Conservation (phyloP, 2,888 invertebrate species). For the Chrysomela aeneicollis region DNA sequence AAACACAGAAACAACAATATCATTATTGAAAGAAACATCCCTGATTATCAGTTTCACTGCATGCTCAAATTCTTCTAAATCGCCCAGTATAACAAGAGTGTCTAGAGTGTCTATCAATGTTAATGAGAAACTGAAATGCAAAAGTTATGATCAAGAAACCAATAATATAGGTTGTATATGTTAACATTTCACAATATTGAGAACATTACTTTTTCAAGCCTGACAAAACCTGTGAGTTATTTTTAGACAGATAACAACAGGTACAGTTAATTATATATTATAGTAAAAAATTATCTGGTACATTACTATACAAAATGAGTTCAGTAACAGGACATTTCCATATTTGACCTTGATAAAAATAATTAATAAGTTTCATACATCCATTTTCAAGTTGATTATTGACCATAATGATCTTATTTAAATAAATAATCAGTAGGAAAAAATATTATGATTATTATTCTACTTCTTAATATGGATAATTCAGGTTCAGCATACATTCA, state of each 20-base stretch:
- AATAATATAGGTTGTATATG: too few relatives aligned
- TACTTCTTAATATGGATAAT: too few relatives aligned
- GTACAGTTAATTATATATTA: neutral
- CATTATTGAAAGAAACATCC: constrained; percentile 91
- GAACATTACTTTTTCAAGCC: too few relatives aligned
- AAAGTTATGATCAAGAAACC: too few relatives aligned
- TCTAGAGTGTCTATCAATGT: constrained; percentile 95
- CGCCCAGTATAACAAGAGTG: constrained; percentile 89
- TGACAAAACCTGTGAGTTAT: neutral
- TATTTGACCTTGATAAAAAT: neutral
- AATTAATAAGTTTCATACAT: neutral
- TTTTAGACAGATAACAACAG: neutral
- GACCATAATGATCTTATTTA: too few relatives aligned
- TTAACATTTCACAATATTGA: too few relatives aligned
- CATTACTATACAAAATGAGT: neutral
- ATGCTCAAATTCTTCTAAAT: constrained; percentile 92
- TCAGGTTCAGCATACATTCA: too few relatives aligned
- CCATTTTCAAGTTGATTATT: too few relatives aligned
- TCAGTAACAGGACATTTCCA: neutral
- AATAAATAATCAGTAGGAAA: neutral
- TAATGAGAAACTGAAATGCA: constrained; percentile 86
- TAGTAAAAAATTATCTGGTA: neutral
- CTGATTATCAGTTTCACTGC: constrained; percentile 86
- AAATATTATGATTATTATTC: neutral
- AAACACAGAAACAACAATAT: constrained; percentile 96